These are phyloP conservation scores for Caranx melampygus DNA, from an alignment of 2,113 vertebrate genomes.

Conservation along the genomic window DNA sequence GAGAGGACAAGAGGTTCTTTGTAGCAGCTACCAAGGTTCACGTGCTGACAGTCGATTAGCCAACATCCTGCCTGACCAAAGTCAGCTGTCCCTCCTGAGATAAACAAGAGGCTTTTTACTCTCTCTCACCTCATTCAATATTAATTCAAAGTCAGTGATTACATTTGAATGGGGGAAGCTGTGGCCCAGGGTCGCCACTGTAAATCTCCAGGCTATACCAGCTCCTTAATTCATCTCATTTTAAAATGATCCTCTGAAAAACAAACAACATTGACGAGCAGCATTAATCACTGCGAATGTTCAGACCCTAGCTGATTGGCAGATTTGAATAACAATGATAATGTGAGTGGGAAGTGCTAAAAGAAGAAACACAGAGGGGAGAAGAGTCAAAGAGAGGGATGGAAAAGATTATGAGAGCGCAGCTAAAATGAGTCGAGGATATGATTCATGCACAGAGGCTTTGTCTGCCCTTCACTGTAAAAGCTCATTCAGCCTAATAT, in stretches of 20 bases:
- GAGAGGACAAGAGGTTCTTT: slow-evolving; percentile 59
- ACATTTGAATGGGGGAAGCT: too few species aligned
- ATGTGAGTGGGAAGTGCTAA: neutral
- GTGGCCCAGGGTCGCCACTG: too few species aligned
- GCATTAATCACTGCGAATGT: neutral
- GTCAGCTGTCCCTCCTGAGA: slow-evolving; percentile 38
- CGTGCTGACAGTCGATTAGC: slow-evolving; percentile 17
- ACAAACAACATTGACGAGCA: neutral
- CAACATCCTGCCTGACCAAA: slow-evolving; percentile 28
- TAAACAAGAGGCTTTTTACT: slow-evolving; percentile 52
- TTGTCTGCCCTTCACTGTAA: neutral
- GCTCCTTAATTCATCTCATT: too few species aligned
- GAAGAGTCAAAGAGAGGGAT: neutral
- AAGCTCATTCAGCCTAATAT: too few species aligned
- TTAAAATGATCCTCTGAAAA: neutral
- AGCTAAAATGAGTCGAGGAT: slow-evolving; percentile 20
- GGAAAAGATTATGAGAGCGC: slow-evolving; percentile 5
- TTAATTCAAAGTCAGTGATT: too few species aligned
- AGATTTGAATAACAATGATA: neutral
- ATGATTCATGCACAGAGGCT: slow-evolving; percentile 50
- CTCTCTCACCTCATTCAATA: too few species aligned
- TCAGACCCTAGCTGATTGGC: neutral
- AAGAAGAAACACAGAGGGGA: neutral
- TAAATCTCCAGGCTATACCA: too few species aligned
- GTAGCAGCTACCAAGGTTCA: slow-evolving; percentile 34